These are phyloP conservation scores for Raja brachyura DNA, from an alignment of 2,113 vertebrate genomes.

Conservation along the genomic window DNA sequence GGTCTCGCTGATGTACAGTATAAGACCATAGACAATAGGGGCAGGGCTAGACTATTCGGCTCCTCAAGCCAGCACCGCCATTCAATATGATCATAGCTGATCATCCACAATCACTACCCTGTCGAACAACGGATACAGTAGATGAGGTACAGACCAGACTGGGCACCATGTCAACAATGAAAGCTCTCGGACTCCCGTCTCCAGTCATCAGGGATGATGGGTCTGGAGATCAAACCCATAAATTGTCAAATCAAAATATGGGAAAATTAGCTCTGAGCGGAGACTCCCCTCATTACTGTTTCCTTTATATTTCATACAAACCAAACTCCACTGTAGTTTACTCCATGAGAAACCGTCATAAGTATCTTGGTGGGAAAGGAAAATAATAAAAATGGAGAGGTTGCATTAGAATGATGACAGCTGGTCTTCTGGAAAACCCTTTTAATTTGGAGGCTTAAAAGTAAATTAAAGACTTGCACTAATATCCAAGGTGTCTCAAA, in stretches of 20 bases:
- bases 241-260: neutral
- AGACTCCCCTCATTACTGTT: neutral
- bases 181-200: neutral
- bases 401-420: constrained; percentile 49
- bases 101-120: no score
- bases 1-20: no score
- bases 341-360: constrained; percentile 18
- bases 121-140: no score
- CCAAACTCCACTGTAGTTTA: constrained; percentile 27
- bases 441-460: constrained; percentile 57
- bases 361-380: neutral
- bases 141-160: no score
- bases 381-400: constrained; percentile 40
- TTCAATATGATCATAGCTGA: no score
- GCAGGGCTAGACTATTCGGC: no score
- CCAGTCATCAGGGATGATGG: neutral
- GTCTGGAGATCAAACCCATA: neutral
- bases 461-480: constrained; percentile 54
- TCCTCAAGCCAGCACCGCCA: no score
- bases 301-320: neutral
- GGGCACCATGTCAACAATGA: neutral
- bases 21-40: no score
- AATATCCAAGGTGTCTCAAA: constrained; percentile 43
- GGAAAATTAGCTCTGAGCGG: neutral
- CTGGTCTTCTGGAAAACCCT: constrained; percentile 48